Evolutionary conservation across 2,113 vertebrate species (phyloP).

Genomic region (Carassius auratus): DNA sequence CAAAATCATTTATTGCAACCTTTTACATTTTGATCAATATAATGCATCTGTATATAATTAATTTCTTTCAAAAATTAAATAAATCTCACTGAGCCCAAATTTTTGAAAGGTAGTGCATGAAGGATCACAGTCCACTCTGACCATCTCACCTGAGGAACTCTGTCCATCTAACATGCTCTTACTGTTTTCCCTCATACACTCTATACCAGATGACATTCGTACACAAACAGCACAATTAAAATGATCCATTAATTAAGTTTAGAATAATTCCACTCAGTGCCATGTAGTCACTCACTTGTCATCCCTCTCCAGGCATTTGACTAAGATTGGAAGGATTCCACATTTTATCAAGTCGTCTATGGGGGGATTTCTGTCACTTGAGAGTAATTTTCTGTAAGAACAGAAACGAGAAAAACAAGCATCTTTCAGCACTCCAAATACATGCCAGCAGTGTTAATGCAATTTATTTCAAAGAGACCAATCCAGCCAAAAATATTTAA

Average conservation of each 20-base stretch:
- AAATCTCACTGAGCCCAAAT: background rate
- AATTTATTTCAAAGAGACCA: background rate
- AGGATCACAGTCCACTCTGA: too few species aligned
- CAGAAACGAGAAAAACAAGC: slow-evolving; percentile 31
- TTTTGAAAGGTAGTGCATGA: background rate
- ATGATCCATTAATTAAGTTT: background rate
- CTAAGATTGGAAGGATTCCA: slow-evolving; percentile 96
- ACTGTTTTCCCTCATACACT: too few species aligned
- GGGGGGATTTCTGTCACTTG: slow-evolving; percentile 98
- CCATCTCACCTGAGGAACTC: background rate
- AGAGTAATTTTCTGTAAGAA: slow-evolving; percentile 89
- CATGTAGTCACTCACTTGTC: slow-evolving; percentile 88
- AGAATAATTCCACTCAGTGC: background rate
- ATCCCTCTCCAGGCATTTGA: slow-evolving; percentile 97
- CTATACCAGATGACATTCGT: background rate
- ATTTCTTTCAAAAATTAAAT: background rate
- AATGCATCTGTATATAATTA: background rate
- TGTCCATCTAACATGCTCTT: too few species aligned
- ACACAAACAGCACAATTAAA: slow-evolving; percentile 21
- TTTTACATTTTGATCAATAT: background rate
- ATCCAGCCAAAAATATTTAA: background rate
- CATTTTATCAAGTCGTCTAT: slow-evolving; percentile 99
- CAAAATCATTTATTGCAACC: background rate
- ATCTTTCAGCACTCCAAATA: background rate
- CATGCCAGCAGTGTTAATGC: background rate